Evolutionary conservation across 2,888 invertebrate species (phyloP), one percentile per base, ranked within the genome.

Genomic region (Drosophila gaucha): DNA sequence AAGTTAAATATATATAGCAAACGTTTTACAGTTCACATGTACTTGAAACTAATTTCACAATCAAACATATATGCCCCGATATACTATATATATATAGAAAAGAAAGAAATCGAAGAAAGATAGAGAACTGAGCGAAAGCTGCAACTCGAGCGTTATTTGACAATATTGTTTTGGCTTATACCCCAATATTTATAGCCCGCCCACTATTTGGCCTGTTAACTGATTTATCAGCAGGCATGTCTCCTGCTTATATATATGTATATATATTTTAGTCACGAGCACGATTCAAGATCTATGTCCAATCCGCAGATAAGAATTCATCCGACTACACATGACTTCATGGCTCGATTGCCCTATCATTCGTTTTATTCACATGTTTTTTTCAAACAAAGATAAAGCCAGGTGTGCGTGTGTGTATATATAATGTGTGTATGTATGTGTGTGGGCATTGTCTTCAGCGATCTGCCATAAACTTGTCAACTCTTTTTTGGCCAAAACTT

Each of bases 261-360:
- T 46, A n/a, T 22, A 24, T 31, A 46, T 46, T 44, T 49, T 31
- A 31, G 70, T 74, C 70, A 65, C 70, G 59, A 51, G 54, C 16
- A 55, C 60, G 52, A 50, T 75, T 74, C 26, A 36, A 76, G 66
- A 76, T 76, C 38, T 68, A 47, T 71, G 60, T 41, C 57, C 72
- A 71, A 76, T 71, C 43, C 47, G 18, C 10, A 73, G 75, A 75
- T 70, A 75, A 71, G 59, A 56, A 50, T 41, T 60, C 65, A 71
- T 60, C 66, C 59, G 57, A 62, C 46, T 16, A 55, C 51, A 57
- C 50, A 76, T 71, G 58, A 76, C 67, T 63, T 71, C 54, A 66
- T 75, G 46, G 20, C 64, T 59, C 64, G 64, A 74, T 69, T 69
- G 56, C 59, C 50, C 59, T 65, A 57, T 64, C 65, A 70, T 41